Evolutionary conservation across 2,888 invertebrate genomes (phyloP).

Genomic region (Elgonia sp.): DNA sequence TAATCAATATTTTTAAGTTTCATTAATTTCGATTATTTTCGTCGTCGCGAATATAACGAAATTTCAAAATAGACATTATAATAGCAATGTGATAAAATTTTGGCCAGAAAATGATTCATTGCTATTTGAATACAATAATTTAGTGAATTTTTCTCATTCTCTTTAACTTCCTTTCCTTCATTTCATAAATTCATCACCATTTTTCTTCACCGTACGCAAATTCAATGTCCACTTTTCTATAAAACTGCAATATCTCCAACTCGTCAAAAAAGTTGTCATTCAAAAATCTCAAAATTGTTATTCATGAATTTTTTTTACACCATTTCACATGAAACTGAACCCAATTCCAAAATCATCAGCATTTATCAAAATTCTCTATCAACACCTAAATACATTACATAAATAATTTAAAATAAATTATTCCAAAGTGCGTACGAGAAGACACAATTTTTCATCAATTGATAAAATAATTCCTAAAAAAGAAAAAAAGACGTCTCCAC

Average conservation of each 20-base stretch:
- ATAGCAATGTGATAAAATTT: conserved; percentile 26
- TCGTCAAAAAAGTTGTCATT: too few species aligned
- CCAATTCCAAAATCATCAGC: too few species aligned
- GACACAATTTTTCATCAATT: background rate
- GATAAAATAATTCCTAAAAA: conserved; percentile 8
- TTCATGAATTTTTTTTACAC: too few species aligned
- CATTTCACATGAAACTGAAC: too few species aligned
- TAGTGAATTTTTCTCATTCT: background rate
- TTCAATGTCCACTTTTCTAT: too few species aligned
- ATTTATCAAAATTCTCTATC: too few species aligned
- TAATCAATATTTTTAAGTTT: background rate
- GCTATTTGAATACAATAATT: background rate
- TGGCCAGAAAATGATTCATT: conserved; percentile 29
- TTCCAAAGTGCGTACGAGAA: background rate
- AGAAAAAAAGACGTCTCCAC: background rate
- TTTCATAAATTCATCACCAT: background rate
- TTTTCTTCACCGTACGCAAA: too few species aligned
- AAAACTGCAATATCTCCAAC: too few species aligned
- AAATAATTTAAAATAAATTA: background rate
- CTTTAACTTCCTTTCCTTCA: conserved; percentile 24
- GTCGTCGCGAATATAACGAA: conserved; percentile 47
- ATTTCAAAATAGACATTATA: conserved; percentile 17
- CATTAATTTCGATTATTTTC: conserved; percentile 53
- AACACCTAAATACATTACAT: too few species aligned
- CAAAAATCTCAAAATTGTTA: too few species aligned